These are phyloP conservation scores for Mohoua ochrocephala DNA, from an alignment of 2,113 vertebrate species.

Conservation along the genomic window DNA sequence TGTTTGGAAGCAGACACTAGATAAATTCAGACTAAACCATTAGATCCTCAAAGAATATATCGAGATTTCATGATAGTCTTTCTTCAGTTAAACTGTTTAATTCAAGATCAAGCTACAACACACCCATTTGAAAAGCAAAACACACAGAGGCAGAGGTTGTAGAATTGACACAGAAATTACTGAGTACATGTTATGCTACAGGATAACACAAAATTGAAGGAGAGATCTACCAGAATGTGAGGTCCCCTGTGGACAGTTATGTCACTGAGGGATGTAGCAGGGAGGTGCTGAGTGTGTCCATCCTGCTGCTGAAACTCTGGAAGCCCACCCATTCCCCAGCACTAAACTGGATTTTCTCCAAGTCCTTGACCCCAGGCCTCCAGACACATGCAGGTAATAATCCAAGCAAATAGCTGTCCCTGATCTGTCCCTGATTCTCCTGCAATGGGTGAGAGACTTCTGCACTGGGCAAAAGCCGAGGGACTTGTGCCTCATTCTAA, in stretches of 20 bases:
- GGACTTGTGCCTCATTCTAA: neutral
- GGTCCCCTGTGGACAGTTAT: neutral
- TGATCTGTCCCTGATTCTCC: accelerated
- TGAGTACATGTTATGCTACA: accelerated
- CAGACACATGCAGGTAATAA: neutral
- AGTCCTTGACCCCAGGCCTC: neutral
- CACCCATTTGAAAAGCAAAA: neutral
- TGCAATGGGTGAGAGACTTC: neutral
- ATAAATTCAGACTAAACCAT: neutral
- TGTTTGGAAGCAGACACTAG: neutral
- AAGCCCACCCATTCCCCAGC: neutral
- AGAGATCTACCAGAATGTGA: neutral
- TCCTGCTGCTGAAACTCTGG: neutral
- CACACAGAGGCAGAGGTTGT: neutral
- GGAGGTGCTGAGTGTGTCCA: neutral
- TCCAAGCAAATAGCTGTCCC: neutral
- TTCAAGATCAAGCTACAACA: neutral
- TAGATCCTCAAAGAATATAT: neutral
- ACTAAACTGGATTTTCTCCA: neutral
- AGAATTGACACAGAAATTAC: neutral
- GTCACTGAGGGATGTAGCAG: neutral
- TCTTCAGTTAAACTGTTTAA: neutral
- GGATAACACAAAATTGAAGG: neutral
- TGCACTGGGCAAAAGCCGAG: neutral
- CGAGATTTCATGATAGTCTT: neutral